Evolutionary conservation across 1,140 invertebrate species (phyloP).

Genomic region (Rhopalosiphum padi): DNA sequence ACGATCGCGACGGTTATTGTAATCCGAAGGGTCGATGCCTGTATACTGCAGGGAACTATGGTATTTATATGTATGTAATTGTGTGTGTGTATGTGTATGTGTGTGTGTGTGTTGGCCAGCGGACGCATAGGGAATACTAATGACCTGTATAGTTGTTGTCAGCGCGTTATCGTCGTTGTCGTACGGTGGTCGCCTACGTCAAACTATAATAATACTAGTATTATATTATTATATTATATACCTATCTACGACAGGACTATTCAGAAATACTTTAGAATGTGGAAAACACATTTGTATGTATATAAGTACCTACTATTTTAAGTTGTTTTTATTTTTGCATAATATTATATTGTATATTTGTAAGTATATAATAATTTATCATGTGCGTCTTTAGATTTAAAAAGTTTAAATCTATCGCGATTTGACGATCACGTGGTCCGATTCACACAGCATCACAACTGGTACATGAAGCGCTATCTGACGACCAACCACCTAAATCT

Average conservation of each 20-base stretch:
- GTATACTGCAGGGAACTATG: conserved; percentile 16
- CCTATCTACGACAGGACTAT: neutral
- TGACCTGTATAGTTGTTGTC: neutral
- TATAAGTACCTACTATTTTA: neutral
- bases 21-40: conserved; percentile 40
- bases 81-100: conserved; percentile 16
- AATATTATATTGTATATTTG: too few relatives aligned
- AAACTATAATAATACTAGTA: neutral
- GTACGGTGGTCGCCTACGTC: conserved; percentile 1
- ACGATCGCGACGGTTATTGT: conserved; percentile 47
- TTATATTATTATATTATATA: neutral
- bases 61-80: neutral
- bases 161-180: conserved; percentile 1
- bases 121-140: conserved; percentile 39
- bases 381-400: neutral
- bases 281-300: neutral
- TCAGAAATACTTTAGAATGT: neutral
- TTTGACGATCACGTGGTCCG: neutral
- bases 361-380: too few relatives aligned
- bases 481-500: neutral
- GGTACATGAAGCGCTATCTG: conserved; percentile 52
- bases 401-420: neutral
- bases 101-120: neutral
- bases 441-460: neutral
- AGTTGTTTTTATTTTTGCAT: too few relatives aligned